Conservation (phyloP, 1,140 invertebrate genomes). For the Lysiphlebus fabarum region DNA sequence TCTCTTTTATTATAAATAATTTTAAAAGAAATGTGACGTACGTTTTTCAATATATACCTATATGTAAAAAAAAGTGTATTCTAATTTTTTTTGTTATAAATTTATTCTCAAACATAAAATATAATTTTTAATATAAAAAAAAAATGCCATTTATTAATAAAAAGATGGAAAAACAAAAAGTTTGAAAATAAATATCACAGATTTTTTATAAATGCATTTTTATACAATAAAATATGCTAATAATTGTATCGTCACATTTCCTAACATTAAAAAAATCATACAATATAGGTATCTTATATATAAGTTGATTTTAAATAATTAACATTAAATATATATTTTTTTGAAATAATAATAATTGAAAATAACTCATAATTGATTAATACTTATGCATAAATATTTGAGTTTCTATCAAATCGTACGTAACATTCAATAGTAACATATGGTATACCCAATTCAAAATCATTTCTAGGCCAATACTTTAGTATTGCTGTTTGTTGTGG, state of each 20-base stretch:
- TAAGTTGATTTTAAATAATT: neutral
- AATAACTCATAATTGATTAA: neutral
- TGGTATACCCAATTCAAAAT: constrained; percentile 72
- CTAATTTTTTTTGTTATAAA: too few relatives aligned
- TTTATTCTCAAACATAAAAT: too few relatives aligned
- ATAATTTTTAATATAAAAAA: neutral
- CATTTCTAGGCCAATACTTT: constrained; percentile 71
- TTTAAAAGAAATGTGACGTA: too few relatives aligned
- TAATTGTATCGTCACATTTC: too few relatives aligned
- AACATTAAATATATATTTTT: neutral
- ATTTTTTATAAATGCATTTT: neutral
- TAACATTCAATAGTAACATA: constrained; percentile 67
- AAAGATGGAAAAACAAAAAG: too few relatives aligned
- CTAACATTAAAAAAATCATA: neutral
- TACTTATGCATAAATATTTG: constrained; percentile 47
- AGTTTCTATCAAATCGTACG: constrained; percentile 52
- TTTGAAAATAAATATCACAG: neutral
- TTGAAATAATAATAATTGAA: neutral
- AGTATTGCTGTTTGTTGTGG: constrained; percentile 68
- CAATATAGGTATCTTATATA: too few relatives aligned
- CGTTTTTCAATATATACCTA: too few relatives aligned
- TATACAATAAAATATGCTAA: too few relatives aligned
- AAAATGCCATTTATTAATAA: too few relatives aligned
- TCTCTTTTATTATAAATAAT: too few relatives aligned
- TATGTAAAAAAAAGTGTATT: too few relatives aligned